phyloP scores from a whole-genome alignment of 2,888 invertebrate species.

The Rhorus exstirpatorius region DNA sequence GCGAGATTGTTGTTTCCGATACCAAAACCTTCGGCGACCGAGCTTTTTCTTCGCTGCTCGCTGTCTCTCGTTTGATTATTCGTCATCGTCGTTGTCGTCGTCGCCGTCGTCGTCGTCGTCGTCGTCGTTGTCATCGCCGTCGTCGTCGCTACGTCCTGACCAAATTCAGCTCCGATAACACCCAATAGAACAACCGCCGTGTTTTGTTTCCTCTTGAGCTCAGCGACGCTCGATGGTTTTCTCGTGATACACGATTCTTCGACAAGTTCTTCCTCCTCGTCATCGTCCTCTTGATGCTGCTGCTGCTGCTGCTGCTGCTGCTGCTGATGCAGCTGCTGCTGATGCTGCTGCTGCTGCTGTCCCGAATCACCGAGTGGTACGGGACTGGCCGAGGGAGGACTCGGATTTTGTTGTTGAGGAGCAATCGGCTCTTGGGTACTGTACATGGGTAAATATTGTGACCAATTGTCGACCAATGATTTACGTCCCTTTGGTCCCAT shows the following conservation, averaged over 20 bases:
- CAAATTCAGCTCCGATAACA: slow-evolving; percentile 99
- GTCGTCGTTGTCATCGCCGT: not conserved
- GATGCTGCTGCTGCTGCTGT: not conserved
- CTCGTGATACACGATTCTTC: slow-evolving; percentile 89
- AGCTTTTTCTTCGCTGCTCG: slow-evolving; percentile 91
- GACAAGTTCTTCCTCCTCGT: slow-evolving; percentile 93
- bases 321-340: slow-evolving; percentile 34
- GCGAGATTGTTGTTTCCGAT: slow-evolving; percentile 96
- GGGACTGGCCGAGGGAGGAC: slow-evolving; percentile 85
- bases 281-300: slow-evolving; percentile 89
- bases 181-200: slow-evolving; percentile 98
- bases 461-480: slow-evolving; percentile 97
- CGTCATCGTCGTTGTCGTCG: slow-evolving; percentile 82
- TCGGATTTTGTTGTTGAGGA: slow-evolving; percentile 88
- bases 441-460: slow-evolving; percentile 96
- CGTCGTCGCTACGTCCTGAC: slow-evolving; percentile 95
- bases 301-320: not conserved
- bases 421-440: slow-evolving; percentile 93
- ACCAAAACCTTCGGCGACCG: slow-evolving; percentile 95
- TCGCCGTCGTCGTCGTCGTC: slow-evolving; percentile 86
- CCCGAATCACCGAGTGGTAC: slow-evolving; percentile 76
- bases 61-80: slow-evolving; percentile 88
- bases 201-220: slow-evolving; percentile 97
- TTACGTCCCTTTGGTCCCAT: slow-evolving; percentile 97
- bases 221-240: slow-evolving; percentile 94